Base-by-base conservation (phyloP, 2,888 invertebrate species). In the Ormyrus thymus region DNA sequence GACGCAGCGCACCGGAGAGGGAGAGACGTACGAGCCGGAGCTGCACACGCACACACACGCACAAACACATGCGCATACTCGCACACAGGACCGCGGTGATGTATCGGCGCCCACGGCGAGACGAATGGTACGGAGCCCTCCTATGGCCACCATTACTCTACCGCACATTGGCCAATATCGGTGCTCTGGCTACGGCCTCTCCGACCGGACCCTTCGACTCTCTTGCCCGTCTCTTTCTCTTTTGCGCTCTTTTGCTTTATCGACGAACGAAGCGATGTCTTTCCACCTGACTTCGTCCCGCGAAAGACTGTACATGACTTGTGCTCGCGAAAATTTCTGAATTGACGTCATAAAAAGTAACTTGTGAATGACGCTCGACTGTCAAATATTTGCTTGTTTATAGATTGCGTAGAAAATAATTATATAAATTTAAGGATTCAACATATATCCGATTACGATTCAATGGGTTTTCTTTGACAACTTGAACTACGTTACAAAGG, bases 101-200 rank as follows among this genome's bases (percentile, higher is more conserved):
- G 56, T 76, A 76, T 76, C 70, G 87, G 86, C 86, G 87, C 87
- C 87, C 86, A 86, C 85, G 86, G 89, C 86, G 87, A 88, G 88
- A 89, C 87, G 88, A 87, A 89, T 89, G 87, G 86, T 86, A 84
- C 83, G 83, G 85, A 85, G 58, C 86, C 84, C 85, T 86, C 84
- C 84, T 86, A 86, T 86, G 85, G 85, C 85, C 84, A 87, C 85
- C 86, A 87, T 86, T 86, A 86, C 85, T 86, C 85, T 83, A 84
- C 86, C 86, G 84, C 85, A 86, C 84, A 86, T 86, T 86, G 85
- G 84, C 86, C 86, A 86, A 87, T 86, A 86, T 86, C 83, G 83
- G 61, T 61, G 65, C 72, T 64, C 61, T 68, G 65, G 70, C 81
- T 77, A 8, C 15, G 15, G 51, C 65, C 51, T 46, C 11, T 69